Conservation (phyloP, 2,113 vertebrate genomes). For the Butorides virescens region DNA sequence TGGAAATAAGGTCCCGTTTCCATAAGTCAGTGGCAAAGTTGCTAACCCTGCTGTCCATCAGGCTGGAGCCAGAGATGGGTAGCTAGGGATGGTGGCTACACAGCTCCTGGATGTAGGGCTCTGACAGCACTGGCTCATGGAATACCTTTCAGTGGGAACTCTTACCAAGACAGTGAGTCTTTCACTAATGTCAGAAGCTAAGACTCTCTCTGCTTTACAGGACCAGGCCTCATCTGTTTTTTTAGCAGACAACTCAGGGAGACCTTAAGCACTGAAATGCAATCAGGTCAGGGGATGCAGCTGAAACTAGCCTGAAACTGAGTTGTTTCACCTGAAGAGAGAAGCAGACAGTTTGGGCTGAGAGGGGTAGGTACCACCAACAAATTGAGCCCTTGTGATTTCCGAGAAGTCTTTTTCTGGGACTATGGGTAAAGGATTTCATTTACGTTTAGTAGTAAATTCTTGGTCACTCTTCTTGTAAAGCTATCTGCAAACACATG, state of each 20-base stretch:
- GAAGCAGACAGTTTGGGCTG: background rate
- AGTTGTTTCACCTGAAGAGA: background rate
- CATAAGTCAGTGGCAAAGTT: background rate
- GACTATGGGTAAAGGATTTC: background rate
- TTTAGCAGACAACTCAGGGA: background rate
- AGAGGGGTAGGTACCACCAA: background rate
- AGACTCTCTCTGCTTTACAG: background rate
- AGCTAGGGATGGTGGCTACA: background rate
- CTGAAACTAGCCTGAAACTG: background rate
- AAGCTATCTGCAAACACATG: background rate
- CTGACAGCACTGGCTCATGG: background rate
- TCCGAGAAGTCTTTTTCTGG: background rate
- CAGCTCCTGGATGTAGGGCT: background rate
- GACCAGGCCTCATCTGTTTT: background rate
- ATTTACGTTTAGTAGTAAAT: background rate
- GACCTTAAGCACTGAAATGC: background rate
- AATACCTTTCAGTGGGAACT: background rate
- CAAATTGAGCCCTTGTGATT: background rate
- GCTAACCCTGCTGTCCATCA: background rate
- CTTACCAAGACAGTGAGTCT: rapidly evolving
- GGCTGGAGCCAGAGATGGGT: background rate
- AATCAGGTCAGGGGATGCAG: background rate
- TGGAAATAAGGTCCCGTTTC: rapidly evolving
- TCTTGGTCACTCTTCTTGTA: background rate
- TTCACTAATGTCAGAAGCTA: background rate